phyloP scores from a whole-genome alignment of 2,888 invertebrate genomes.

The Orchesellides sinensis region DNA sequence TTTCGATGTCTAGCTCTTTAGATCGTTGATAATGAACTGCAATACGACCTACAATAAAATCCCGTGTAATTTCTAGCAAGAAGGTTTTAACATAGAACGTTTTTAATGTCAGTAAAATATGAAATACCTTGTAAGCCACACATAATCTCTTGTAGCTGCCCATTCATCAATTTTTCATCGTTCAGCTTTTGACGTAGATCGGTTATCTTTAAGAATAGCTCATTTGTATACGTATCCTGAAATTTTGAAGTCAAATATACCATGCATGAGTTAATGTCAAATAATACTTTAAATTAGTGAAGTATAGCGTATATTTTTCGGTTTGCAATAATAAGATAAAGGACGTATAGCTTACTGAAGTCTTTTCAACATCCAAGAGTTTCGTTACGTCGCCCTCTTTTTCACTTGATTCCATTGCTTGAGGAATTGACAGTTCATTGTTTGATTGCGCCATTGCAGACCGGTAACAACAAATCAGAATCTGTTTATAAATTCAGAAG shows the following conservation, averaged over 20 bases:
- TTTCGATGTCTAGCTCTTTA: conserved; percentile 10
- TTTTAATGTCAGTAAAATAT: background rate
- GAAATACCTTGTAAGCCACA: conserved; percentile 14
- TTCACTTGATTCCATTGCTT: no score
- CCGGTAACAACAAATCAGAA: no score
- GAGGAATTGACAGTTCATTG: no score
- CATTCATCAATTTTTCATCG: conserved; percentile 16
- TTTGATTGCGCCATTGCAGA: no score
- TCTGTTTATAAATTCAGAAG: no score
- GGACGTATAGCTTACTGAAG: no score
- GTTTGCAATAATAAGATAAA: no score
- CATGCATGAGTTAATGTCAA: no score
- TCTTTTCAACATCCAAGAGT: no score
- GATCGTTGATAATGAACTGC: conserved; percentile 10
- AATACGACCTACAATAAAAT: conserved; percentile 10
- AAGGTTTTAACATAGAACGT: background rate
- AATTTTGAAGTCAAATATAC: conserved; percentile 79
- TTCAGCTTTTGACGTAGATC: conserved; percentile 6
- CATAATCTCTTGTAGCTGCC: conserved; percentile 6
- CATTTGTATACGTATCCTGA: conserved; percentile 79
- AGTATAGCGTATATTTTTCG: no score
- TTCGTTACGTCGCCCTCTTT: no score
- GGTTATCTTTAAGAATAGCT: background rate
- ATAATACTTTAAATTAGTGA: no score
- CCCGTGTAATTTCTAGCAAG: background rate